These are phyloP conservation scores for Gallinago undulata DNA, from an alignment of 2,113 vertebrate species.

Conservation along the genomic window DNA sequence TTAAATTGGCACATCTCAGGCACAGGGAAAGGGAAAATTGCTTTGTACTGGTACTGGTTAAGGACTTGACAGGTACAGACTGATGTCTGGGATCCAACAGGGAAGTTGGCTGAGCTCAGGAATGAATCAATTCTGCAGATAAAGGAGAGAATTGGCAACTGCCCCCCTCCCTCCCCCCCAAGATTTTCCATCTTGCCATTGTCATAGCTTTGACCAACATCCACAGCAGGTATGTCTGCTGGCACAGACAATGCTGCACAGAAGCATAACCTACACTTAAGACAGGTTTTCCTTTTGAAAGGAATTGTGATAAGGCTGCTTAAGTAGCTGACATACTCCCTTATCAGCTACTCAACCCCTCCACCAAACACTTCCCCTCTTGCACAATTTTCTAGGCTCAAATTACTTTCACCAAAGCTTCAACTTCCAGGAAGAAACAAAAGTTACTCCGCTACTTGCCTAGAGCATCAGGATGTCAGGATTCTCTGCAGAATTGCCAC, in stretches of 20 bases:
- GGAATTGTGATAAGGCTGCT: neutral
- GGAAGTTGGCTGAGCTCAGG: neutral
- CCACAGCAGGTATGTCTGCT: neutral
- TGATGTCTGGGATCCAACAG: neutral
- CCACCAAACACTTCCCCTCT: neutral
- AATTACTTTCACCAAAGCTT: neutral
- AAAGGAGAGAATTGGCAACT: neutral
- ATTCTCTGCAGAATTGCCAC: neutral
- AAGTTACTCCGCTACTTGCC: neutral
- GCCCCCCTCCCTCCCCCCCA: fast-evolving
- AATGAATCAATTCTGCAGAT: neutral
- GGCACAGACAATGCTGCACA: fast-evolving
- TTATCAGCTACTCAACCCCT: neutral
- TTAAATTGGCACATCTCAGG: neutral
- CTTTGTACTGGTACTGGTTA: neutral
- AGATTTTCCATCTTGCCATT: neutral
- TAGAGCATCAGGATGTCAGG: neutral
- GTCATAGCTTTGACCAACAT: neutral
- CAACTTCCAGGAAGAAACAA: neutral
- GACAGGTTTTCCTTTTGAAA: neutral
- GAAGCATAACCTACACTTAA: neutral
- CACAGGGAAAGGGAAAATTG: neutral
- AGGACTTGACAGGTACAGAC: neutral
- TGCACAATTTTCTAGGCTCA: neutral
- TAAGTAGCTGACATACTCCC: fast-evolving